Evolutionary conservation across 2,888 invertebrate species (phyloP).

Genomic region (Metopia argyrocephala): DNA sequence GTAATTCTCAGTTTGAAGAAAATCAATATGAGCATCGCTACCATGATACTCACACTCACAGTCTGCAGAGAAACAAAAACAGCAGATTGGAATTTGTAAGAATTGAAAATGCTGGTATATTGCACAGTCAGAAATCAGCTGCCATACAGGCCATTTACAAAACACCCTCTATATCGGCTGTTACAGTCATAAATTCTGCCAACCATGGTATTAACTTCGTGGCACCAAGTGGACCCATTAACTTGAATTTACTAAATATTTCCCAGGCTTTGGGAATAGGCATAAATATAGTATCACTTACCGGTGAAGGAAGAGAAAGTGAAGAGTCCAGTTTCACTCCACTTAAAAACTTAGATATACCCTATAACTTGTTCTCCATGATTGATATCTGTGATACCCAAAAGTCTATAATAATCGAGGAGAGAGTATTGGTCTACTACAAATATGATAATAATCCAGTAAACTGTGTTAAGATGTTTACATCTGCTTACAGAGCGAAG

Average conservation of each 20-base stretch:
- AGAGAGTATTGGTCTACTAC: slow-evolving; percentile 94
- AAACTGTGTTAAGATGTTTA: slow-evolving; percentile 98
- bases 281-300: slow-evolving; percentile 91
- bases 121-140: slow-evolving; percentile 96
- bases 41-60: slow-evolving; percentile 89
- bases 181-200: slow-evolving; percentile 90
- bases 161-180: slow-evolving; percentile 88
- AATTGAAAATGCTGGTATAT: slow-evolving; percentile 94
- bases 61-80: slow-evolving; percentile 83
- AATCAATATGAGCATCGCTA: slow-evolving; percentile 88
- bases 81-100: slow-evolving; percentile 89
- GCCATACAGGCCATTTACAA: slow-evolving; percentile 94
- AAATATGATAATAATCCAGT: slow-evolving; percentile 98
- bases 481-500: slow-evolving; percentile 90
- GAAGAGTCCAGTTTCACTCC: slow-evolving; percentile 94
- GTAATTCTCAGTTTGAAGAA: slow-evolving; percentile 93
- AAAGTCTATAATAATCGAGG: slow-evolving; percentile 93
- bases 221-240: slow-evolving; percentile 90
- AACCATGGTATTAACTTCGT: slow-evolving; percentile 95
- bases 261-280: slow-evolving; percentile 93
- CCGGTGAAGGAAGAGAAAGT: slow-evolving; percentile 94
- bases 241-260: slow-evolving; percentile 86
- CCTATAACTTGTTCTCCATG: slow-evolving; percentile 94
- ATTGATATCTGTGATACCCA: slow-evolving; percentile 97
- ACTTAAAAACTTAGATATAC: slow-evolving; percentile 87